Conservation (phyloP, 2,797 vertebrate genomes). For the Distichodus sexfasciatus region DNA sequence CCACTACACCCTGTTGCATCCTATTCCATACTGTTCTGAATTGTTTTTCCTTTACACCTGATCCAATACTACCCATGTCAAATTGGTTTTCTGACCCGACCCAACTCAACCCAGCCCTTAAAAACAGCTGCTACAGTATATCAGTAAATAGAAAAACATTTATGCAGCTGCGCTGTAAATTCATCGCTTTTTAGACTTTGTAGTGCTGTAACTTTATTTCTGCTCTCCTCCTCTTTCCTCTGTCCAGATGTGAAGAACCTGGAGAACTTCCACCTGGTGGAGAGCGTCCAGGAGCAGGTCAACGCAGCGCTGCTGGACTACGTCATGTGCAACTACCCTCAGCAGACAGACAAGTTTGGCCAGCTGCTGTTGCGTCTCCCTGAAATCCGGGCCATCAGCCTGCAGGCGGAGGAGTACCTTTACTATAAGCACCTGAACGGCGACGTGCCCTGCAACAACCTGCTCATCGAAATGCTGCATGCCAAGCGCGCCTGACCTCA, state of each 20-base stretch:
- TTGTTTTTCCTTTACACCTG: too few relatives aligned
- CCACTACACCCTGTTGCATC: too few relatives aligned
- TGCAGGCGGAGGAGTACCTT: constrained; percentile 98
- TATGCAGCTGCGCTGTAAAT: too few relatives aligned
- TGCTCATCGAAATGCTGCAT: constrained; percentile 99
- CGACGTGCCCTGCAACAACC: constrained; percentile 98
- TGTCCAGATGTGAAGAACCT: constrained; percentile 97
- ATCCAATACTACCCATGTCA: too few relatives aligned
- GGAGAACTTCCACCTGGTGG: constrained; percentile 97
- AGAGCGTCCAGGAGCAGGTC: constrained; percentile 97
- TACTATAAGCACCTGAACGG: constrained; percentile 99
- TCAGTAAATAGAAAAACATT: too few relatives aligned
- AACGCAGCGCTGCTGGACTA: constrained; percentile 96
- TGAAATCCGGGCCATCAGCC: constrained; percentile 94
- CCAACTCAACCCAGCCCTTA: too few relatives aligned
- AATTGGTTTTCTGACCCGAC: too few relatives aligned
- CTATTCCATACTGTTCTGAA: too few relatives aligned
- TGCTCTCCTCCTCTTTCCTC: not conserved
- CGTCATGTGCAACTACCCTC: constrained; percentile 94
- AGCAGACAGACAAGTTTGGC: constrained; percentile 96
- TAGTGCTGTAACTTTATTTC: too few relatives aligned
- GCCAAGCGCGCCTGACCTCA: constrained; percentile 95
- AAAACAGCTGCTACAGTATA: too few relatives aligned
- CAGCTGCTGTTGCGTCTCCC: constrained; percentile 94
- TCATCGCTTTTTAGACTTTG: not conserved